Conservation (phyloP, 2,113 vertebrate genomes). For the Lagenorhynchus albirostris region DNA sequence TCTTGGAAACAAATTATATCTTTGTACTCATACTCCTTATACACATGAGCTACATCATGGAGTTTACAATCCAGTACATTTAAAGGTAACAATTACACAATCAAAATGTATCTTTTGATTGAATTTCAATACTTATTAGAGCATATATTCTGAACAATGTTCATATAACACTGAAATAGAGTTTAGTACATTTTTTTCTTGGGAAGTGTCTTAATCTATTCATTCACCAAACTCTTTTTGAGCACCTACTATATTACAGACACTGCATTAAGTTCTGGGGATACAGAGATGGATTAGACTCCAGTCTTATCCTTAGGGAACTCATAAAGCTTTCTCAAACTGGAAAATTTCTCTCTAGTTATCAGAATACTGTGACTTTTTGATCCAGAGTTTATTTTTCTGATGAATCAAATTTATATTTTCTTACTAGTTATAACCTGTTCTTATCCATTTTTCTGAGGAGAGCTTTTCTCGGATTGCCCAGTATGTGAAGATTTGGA, state of each 20-base stretch:
- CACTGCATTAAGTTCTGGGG: background rate
- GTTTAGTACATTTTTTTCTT: background rate
- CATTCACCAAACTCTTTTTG: background rate
- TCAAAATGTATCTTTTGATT: background rate
- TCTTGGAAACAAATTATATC: background rate
- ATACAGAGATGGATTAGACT: background rate
- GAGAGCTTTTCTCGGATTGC: background rate
- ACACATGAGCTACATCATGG: background rate
- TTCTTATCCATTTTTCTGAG: background rate
- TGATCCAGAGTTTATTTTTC: background rate
- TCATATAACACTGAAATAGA: background rate
- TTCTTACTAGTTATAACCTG: background rate
- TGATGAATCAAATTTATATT: background rate
- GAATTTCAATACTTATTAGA: background rate
- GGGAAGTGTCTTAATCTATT: background rate
- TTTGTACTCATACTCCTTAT: background rate
- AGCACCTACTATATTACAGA: background rate
- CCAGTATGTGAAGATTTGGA: background rate
- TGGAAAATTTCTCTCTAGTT: background rate
- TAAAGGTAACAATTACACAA: background rate
- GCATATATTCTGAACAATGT: background rate
- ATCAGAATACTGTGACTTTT: background rate
- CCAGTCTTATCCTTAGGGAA: background rate
- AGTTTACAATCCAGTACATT: background rate
- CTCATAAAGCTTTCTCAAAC: background rate